phyloP scores from a whole-genome alignment of 1,140 invertebrate genomes.

The Meteorus sp. region DNA sequence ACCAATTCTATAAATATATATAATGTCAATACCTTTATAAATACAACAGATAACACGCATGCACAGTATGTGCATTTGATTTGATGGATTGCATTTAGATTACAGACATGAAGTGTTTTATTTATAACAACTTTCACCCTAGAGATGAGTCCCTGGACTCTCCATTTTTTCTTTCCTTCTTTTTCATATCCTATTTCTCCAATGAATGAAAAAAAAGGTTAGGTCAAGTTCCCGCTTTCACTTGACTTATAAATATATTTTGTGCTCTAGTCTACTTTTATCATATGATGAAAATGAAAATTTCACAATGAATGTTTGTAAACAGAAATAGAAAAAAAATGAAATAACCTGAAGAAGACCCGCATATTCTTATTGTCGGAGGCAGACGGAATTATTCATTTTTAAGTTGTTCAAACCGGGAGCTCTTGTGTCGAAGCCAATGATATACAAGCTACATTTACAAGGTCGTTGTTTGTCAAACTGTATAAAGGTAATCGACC shows the following conservation, averaged over 20 bases:
- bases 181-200: too few species aligned
- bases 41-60: background rate
- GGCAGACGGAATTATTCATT: background rate
- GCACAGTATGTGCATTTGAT: too few species aligned
- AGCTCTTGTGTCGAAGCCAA: slow-evolving; percentile 4
- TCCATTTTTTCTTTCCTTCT: background rate
- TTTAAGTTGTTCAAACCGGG: background rate
- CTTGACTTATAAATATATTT: too few species aligned
- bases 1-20: too few species aligned
- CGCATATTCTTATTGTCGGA: background rate
- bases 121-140: slow-evolving; percentile 4
- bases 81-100: background rate
- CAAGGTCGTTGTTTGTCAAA: slow-evolving; percentile 24
- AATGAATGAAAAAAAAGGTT: too few species aligned
- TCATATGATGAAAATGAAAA: too few species aligned
- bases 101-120: background rate
- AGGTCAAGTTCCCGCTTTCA: too few species aligned
- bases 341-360: background rate
- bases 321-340: too few species aligned
- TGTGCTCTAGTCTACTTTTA: too few species aligned
- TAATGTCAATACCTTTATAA: background rate
- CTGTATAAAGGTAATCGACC: slow-evolving; percentile 18
- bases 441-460: slow-evolving; percentile 5
- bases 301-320: too few species aligned
- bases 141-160: background rate